phyloP scores from a whole-genome alignment of 2,797 vertebrate species.

The Erethizon dorsatum region DNA sequence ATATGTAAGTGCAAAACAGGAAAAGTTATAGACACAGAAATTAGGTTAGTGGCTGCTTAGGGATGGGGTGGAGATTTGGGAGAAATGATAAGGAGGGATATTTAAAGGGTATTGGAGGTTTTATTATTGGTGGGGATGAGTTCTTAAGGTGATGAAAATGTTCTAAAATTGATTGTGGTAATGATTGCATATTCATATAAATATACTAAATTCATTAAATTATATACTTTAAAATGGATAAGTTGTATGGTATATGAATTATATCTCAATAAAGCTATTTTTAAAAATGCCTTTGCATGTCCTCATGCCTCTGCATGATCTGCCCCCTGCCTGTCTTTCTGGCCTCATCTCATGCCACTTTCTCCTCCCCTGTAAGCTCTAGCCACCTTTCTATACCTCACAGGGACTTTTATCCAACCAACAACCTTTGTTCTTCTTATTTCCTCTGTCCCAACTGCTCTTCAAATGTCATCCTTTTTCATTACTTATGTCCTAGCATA shows the following conservation, averaged over 20 bases:
- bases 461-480: neutral
- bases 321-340: neutral
- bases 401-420: neutral
- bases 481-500: neutral
- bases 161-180: neutral
- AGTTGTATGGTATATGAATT: neutral
- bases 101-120: neutral
- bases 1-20: neutral
- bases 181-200: neutral
- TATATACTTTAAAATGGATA: neutral
- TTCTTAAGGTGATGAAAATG: neutral
- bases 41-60: neutral
- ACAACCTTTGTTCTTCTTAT: neutral
- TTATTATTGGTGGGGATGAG: neutral
- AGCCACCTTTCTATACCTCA: neutral
- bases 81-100: neutral
- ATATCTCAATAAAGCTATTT: neutral
- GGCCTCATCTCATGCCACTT: neutral
- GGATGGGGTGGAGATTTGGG: neutral
- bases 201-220: neutral
- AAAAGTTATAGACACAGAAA: neutral
- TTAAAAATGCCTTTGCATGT: neutral
- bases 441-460: neutral
- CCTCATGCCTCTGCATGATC: neutral
- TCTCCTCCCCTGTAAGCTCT: neutral